These are phyloP conservation scores for Echinops telfairi DNA, from an alignment of 2,113 vertebrate genomes.

Conservation along the genomic window DNA sequence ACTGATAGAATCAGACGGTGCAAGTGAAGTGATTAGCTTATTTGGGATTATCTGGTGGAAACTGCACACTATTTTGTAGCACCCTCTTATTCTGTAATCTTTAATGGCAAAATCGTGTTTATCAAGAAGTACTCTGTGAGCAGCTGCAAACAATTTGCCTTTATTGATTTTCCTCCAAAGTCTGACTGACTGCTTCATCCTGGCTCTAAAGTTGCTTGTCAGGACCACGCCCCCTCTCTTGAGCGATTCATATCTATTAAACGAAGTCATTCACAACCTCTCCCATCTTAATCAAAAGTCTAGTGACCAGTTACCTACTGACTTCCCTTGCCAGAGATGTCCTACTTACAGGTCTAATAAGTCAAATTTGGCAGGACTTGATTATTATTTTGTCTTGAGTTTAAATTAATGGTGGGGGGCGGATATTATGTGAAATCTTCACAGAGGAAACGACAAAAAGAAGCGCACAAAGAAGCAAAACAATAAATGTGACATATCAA, in stretches of 20 bases:
- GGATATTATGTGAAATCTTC: not conserved
- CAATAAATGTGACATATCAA: not conserved
- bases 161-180: slow-evolving; percentile 81
- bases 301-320: slow-evolving; percentile 29
- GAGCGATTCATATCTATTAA: slow-evolving; percentile 15
- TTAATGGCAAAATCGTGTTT: slow-evolving; percentile 79
- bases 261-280: not conserved
- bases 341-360: not conserved
- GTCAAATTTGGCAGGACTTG: not conserved
- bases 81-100: slow-evolving; percentile 75
- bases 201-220: not conserved
- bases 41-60: slow-evolving; percentile 78
- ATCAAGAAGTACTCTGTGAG: slow-evolving; percentile 72
- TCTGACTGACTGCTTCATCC: slow-evolving; percentile 67
- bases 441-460: not conserved
- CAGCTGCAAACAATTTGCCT: slow-evolving; percentile 80
- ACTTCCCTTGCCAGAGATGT: not conserved
- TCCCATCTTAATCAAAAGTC: slow-evolving; percentile 30
- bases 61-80: slow-evolving; percentile 61
- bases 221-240: not conserved
- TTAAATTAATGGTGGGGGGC: not conserved
- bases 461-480: not conserved
- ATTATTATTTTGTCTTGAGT: not conserved
- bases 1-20: slow-evolving; percentile 70
- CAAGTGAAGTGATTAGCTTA: slow-evolving; percentile 74